A percentile compares a stretch with the other conserved stretches of the same genome.
These are phyloP conservation scores for Baccha elongata DNA, from an alignment of 2,888 invertebrate species.

Conservation along the genomic window DNA sequence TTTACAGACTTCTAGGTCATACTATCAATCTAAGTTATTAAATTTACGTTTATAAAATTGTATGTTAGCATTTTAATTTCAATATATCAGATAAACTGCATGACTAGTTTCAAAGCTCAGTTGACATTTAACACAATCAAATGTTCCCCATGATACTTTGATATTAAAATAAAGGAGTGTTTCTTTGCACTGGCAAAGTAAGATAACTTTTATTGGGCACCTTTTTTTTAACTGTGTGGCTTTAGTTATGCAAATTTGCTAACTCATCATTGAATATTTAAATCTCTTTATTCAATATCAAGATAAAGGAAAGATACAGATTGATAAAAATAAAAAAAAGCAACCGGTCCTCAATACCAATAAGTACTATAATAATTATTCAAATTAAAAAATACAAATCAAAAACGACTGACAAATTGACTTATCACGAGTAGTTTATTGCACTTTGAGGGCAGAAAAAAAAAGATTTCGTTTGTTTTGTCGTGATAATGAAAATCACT, in stretches of 20 bases:
- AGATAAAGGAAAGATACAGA: background rate
- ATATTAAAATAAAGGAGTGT: conserved; percentile 13
- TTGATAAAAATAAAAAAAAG: background rate
- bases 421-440: conserved; percentile 5
- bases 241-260: background rate
- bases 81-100: background rate
- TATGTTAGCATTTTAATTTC: no score
- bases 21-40: no score
- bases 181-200: background rate
- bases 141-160: conserved; percentile 1
- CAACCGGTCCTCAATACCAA: background rate
- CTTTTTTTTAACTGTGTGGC: background rate
- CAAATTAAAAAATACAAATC: conserved; percentile 1
- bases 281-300: background rate
- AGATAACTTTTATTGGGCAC: background rate
- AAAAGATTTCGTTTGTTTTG: conserved; percentile 5
- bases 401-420: conserved; percentile 17
- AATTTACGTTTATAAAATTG: no score
- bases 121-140: background rate
- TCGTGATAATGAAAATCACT: conserved; percentile 8
- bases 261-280: background rate
- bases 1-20: no score
- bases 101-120: background rate
- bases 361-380: conserved; percentile 4
- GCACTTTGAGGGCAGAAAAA: background rate